phyloP scores from a whole-genome alignment of 2,888 invertebrate genomes.

The Parnassius apollo region DNA sequence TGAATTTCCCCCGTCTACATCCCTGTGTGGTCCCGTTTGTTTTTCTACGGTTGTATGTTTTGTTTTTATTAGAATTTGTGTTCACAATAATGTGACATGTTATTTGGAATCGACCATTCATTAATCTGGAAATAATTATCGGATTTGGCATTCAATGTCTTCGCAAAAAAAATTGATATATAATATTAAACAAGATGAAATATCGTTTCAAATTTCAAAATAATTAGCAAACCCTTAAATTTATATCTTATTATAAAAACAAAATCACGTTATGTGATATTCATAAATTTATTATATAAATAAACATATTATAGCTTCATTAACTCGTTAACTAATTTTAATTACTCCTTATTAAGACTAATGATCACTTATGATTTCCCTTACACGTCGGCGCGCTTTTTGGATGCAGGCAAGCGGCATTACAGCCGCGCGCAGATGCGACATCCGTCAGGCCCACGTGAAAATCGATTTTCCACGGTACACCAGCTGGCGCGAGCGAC shows the following conservation, averaged over 20 bases:
- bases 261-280: not conserved
- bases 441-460: slow-evolving; percentile 78
- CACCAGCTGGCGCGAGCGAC: slow-evolving; percentile 77
- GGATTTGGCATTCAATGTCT: too few relatives aligned
- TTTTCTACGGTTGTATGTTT: slow-evolving; percentile 35
- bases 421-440: slow-evolving; percentile 73
- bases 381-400: slow-evolving; percentile 59
- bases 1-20: slow-evolving; percentile 62
- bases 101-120: slow-evolving; percentile 3
- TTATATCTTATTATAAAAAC: not conserved
- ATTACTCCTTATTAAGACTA: slow-evolving; percentile 28
- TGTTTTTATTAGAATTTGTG: slow-evolving; percentile 49
- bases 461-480: slow-evolving; percentile 80
- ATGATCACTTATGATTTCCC: slow-evolving; percentile 44
- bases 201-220: too few relatives aligned
- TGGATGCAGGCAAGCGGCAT: slow-evolving; percentile 60
- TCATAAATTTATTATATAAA: not conserved
- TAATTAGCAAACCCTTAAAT: too few relatives aligned
- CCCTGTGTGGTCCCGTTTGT: slow-evolving; percentile 69
- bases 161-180: too few relatives aligned
- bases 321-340: slow-evolving; percentile 23
- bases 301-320: not conserved
- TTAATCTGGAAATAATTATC: too few relatives aligned
- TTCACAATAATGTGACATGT: slow-evolving; percentile 55
- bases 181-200: too few relatives aligned